phyloP scores from a whole-genome alignment of 23 tunicate genomes.

The Ascidia mentula region DNA sequence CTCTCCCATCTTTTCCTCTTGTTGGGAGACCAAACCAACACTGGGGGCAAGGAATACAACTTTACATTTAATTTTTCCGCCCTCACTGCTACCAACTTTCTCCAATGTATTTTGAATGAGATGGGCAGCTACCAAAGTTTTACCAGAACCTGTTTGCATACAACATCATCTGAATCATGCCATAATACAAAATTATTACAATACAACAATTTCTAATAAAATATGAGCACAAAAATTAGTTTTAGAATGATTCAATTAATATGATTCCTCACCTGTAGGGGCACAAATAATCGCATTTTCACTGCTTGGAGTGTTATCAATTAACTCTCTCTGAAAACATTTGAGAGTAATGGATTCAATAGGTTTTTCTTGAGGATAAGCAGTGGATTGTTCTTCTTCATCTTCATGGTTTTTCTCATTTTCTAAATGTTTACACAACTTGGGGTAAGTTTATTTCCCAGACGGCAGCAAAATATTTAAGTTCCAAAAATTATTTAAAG shows the following conservation, averaged over 20 bases:
- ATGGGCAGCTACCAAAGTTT: slow-evolving; percentile 49
- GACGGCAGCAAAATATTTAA: too few species aligned
- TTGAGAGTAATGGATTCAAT: background rate
- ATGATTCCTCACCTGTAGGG: slow-evolving; percentile 3
- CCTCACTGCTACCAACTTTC: background rate
- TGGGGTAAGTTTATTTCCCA: too few species aligned
- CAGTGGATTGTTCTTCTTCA: background rate
- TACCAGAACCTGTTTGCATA: slow-evolving; percentile 25
- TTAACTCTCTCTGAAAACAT: slow-evolving; percentile 26
- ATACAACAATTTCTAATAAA: too few species aligned
- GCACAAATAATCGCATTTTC: slow-evolving; percentile 34
- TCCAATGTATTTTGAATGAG: slow-evolving; percentile 16
- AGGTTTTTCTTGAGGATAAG: background rate
- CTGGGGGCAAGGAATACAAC: slow-evolving; percentile 52
- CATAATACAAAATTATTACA: too few species aligned
- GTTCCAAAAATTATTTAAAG: too few species aligned
- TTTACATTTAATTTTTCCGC: background rate
- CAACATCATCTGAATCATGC: too few species aligned
- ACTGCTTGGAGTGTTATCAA: background rate
- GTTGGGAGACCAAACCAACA: slow-evolving; percentile 44
- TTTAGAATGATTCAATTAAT: too few species aligned
- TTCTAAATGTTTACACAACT: too few species aligned
- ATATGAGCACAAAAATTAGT: too few species aligned
- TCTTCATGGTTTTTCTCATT: too few species aligned
- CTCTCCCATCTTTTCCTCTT: slow-evolving; percentile 28